Conservation (phyloP, 2,888 invertebrate species). For the Oxycera nigricornis region DNA sequence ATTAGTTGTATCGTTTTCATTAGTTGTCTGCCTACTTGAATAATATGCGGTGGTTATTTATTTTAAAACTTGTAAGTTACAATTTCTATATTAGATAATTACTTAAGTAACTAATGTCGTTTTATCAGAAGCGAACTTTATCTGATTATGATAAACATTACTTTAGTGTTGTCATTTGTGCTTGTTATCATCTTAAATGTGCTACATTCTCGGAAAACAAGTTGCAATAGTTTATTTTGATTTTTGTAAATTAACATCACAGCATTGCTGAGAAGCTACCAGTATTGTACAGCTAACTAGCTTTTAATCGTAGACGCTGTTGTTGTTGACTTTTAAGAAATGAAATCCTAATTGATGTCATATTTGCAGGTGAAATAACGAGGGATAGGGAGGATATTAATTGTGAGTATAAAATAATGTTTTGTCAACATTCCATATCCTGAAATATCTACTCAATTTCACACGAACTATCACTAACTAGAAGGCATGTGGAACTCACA, state of each 20-base stretch:
- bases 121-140: not conserved
- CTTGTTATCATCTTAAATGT: slow-evolving; percentile 43
- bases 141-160: slow-evolving; percentile 24
- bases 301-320: not conserved
- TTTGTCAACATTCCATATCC: too few species aligned
- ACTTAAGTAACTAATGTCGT: too few species aligned
- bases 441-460: too few species aligned
- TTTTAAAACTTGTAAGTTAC: too few species aligned
- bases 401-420: slow-evolving; percentile 68
- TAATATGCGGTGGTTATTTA: too few species aligned
- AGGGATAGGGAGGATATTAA: slow-evolving; percentile 77
- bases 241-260: slow-evolving; percentile 23
- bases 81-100: too few species aligned
- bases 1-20: not conserved
- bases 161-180: slow-evolving; percentile 46
- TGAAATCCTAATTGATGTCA: not conserved
- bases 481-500: too few species aligned
- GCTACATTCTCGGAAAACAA: slow-evolving; percentile 30
- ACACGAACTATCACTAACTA: too few species aligned
- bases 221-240: slow-evolving; percentile 37
- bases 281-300: slow-evolving; percentile 6
- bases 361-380: slow-evolving; percentile 75
- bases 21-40: too few species aligned
- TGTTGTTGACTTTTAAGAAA: not conserved
- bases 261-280: too few species aligned